Base-by-base conservation (phyloP, 2,888 invertebrate genomes). In the Rhagonycha lutea region DNA sequence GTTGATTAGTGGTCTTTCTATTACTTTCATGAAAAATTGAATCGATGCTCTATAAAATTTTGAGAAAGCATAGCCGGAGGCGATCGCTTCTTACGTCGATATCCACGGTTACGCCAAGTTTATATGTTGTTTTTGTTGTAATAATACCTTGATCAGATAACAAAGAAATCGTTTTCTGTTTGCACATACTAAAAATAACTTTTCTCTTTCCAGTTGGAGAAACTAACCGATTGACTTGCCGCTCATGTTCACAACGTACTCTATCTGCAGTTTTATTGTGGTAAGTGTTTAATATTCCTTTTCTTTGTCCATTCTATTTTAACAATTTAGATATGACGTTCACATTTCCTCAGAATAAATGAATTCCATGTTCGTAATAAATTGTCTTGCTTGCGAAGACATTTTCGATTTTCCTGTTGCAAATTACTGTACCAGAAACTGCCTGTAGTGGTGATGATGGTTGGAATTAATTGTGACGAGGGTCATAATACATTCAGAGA, bases 1-100 rank as follows among this genome's bases (percentile, higher is more conserved):
- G 72, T 65, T 47, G 47, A 72, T 72, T 72, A 72, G 67, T 60
- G 67, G 72, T 60, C 67, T 72, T 72, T 72, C 72, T 26, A 67
- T 72, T 72, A 61, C 28, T 68, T 68, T 65, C 68, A n/a, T 67
- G 32, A 60, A 29, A 32, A 60, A 68, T 68, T 24, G 61, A 72
- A 67, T 67, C 72, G 28, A 28, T 67, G 72, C 47, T 14, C 60
- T 63, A 70, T 70, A 62, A 60, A 63, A 32, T 14, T 63, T 70
- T 18, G 14, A 63, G n/a, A 18, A n/a, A 24, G 61, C 26, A 32
- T 14, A 70, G 23, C 18, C 60, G 24, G 7, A 61, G 60, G 67
- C 72, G 72, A 26, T 29, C 28, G 65, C 72, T 60, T 47, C 26
- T 60, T 26, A 68, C 72, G 67, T 68, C 71, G 62, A 26, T 62